Conservation (phyloP, 2,797 vertebrate genomes). For the Adelosebastes latens region DNA sequence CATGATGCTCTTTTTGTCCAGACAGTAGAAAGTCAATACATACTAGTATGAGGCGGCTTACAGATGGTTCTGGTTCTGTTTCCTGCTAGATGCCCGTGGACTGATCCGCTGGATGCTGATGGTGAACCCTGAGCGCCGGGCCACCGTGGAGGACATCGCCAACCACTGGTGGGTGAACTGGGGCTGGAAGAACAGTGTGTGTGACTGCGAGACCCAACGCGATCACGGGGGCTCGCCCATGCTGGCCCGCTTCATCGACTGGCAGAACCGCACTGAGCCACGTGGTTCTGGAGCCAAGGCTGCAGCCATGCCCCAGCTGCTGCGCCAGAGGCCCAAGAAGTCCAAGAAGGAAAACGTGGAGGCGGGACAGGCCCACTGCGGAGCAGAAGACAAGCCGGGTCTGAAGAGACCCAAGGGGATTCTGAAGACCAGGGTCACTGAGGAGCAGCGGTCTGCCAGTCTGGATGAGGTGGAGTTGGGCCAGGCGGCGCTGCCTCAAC, state of each 20-base stretch:
- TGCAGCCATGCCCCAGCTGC: slow-evolving; percentile 82
- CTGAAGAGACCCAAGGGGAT: slow-evolving; percentile 97
- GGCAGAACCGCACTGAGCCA: slow-evolving; percentile 95
- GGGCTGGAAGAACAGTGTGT: slow-evolving; percentile 98
- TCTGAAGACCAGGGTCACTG: slow-evolving; percentile 92
- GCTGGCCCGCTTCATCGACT: slow-evolving; percentile 95
- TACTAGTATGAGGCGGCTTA: background rate
- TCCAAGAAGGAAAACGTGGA: slow-evolving; percentile 96
- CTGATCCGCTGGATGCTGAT: slow-evolving; percentile 99
- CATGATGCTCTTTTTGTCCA: background rate
- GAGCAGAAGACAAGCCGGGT: slow-evolving; percentile 84
- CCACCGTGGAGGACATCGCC: slow-evolving; percentile 97
- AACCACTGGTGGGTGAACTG: slow-evolving; percentile 99
- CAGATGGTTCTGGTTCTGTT: slow-evolving; percentile 3
- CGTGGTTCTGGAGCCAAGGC: slow-evolving; percentile 83
- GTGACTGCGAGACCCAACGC: slow-evolving; percentile 92
- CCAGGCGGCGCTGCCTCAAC: slow-evolving; percentile 71
- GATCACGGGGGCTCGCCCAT: slow-evolving; percentile 91
- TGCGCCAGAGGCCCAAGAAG: slow-evolving; percentile 94
- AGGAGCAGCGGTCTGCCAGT: slow-evolving; percentile 89
- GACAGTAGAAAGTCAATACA: background rate
- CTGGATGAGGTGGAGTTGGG: slow-evolving; percentile 89
- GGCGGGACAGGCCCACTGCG: slow-evolving; percentile 83
- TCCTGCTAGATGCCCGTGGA: slow-evolving; percentile 91
- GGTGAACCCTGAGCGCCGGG: slow-evolving; percentile 97